These are phyloP conservation scores for Drosophila mojavensis DNA, from an alignment of 1,140 invertebrate species.

Conservation along the genomic window DNA sequence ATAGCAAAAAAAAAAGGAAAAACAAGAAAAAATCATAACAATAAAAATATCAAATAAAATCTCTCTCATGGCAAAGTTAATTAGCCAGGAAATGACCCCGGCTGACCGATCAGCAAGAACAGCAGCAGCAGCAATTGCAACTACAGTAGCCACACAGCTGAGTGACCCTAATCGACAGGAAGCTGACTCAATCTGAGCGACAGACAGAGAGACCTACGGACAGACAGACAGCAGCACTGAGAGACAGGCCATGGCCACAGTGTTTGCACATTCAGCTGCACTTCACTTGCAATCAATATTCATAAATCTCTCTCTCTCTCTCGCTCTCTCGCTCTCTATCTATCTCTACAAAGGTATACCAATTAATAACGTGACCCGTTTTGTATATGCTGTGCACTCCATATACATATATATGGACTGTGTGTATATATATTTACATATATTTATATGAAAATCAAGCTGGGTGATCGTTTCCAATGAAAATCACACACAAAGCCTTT, in stretches of 20 bases:
- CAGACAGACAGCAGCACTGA: not conserved
- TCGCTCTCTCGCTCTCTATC: slow-evolving; percentile 41
- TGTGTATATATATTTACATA: slow-evolving; percentile 10
- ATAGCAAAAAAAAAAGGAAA: slow-evolving; percentile 7
- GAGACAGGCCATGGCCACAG: slow-evolving; percentile 39
- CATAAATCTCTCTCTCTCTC: slow-evolving; percentile 64
- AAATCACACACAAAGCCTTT: slow-evolving; percentile 79
- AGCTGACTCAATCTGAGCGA: slow-evolving; percentile 77
- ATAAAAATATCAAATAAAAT: slow-evolving; percentile 35
- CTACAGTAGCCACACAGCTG: slow-evolving; percentile 49
- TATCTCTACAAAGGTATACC: slow-evolving; percentile 62
- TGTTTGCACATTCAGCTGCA: slow-evolving; percentile 50
- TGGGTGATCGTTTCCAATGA: slow-evolving; percentile 80
- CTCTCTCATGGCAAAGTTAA: slow-evolving; percentile 72
- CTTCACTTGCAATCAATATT: slow-evolving; percentile 76
- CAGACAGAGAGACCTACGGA: not conserved
- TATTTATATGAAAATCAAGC: slow-evolving; percentile 64
- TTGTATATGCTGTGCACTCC: slow-evolving; percentile 20
- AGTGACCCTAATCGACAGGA: slow-evolving; percentile 81
- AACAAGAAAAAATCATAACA: not conserved
- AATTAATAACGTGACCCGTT: slow-evolving; percentile 82
- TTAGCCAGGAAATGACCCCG: slow-evolving; percentile 81
- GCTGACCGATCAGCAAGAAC: slow-evolving; percentile 66
- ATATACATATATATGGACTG: not conserved
- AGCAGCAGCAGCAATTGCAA: slow-evolving; percentile 29